Base-by-base conservation (phyloP, 2,888 invertebrate genomes). In the Noctua janthina region DNA sequence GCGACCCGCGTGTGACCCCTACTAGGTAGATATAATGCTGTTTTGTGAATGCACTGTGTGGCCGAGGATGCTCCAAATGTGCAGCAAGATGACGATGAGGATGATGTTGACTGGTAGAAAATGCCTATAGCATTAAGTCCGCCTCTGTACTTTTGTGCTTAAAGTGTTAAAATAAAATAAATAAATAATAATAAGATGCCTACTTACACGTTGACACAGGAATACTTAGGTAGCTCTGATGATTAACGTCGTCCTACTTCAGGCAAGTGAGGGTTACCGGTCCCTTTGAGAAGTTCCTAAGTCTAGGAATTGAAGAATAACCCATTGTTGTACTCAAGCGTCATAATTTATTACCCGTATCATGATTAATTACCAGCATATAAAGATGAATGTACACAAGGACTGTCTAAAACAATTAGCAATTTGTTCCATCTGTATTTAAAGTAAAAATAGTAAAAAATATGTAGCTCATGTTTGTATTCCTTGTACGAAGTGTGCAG, bases 341-440 rank as follows among this genome's bases (percentile, higher is more conserved):
- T 51, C 49, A 81, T 88, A 77, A 84, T 88, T 84, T 84, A 84
- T 73, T 69, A 87, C 82, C 81, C 74, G 79, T 85, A 79, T 82
- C 83, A 85, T 87, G 84, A 88, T 87, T 87, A 83, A 89, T 87
- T 84, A 80, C 75, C 74, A 76, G 76, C 74, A 81, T 78, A 77
- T 81, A 77, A 84, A 83, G 83, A 87, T 83, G 78, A 78, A 88
- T 89, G 82, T 84, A 83, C 73, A 82, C 81, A 85, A 85, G 84
- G 75, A 85, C 83, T 81, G 87, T 89, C 87, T 87, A 74, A 80
- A 82, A 86, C 85, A 90, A 90, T 89, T 89, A 89, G 90, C 88
- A 87, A 89, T 89, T 87, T 85, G 86, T 85, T 81, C 83, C 86
- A 85, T 90, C 87, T 88, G 87, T 87, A 88, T 88, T 87, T 84